phyloP scores from a whole-genome alignment of 2,113 vertebrate genomes.

The Colaptes auratus region DNA sequence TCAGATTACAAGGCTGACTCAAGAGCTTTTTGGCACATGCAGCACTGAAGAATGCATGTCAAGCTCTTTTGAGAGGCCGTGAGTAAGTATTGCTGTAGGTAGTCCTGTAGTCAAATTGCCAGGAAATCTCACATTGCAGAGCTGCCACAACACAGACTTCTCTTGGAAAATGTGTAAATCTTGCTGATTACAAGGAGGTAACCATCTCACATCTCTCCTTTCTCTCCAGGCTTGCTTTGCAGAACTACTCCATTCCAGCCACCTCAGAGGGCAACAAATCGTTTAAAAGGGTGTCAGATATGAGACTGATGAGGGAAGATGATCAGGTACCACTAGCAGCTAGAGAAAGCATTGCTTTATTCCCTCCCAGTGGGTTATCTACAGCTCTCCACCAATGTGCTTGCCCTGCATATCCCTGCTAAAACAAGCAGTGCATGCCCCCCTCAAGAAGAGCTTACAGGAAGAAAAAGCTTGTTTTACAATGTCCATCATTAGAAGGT shows the following conservation, averaged over 20 bases:
- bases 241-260: too few relatives aligned
- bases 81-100: neutral
- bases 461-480: neutral
- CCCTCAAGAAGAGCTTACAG: too few relatives aligned
- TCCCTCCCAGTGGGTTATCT: neutral
- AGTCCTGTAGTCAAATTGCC: neutral
- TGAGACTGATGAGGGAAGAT: too few relatives aligned
- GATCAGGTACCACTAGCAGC: too few relatives aligned
- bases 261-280: too few relatives aligned
- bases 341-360: too few relatives aligned
- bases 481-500: neutral
- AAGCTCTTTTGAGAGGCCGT: neutral
- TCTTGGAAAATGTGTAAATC: neutral
- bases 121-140: neutral
- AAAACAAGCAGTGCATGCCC: neutral
- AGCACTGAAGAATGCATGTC: neutral
- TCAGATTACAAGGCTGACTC: neutral
- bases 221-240: too few relatives aligned
- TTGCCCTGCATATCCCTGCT: neutral
- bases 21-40: accelerated
- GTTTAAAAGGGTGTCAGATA: too few relatives aligned
- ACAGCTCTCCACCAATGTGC: neutral
- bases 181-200: too few relatives aligned
- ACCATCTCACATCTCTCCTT: too few relatives aligned
- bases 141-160: neutral